Conservation (phyloP, 2,113 vertebrate species). For the Xenotilapia longispinis region DNA sequence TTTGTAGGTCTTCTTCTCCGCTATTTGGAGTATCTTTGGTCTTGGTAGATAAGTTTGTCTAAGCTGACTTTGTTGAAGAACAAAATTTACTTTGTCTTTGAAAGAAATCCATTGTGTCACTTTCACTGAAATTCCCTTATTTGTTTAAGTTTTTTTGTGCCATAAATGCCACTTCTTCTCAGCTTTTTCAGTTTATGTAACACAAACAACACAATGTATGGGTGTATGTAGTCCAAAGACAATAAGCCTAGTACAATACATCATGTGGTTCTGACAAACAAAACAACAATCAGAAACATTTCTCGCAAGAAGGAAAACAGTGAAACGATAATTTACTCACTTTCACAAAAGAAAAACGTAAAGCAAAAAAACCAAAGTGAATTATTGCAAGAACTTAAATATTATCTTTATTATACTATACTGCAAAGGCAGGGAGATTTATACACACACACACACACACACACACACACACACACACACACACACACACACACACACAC, state of each 20-base stretch:
- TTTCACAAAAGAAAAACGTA: neutral
- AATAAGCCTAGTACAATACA: neutral
- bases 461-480: neutral
- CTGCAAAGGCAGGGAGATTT: neutral
- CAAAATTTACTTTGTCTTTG: neutral
- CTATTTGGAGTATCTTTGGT: neutral
- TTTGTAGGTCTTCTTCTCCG: neutral
- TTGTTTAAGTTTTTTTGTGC: neutral
- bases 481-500: neutral
- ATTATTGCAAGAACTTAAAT: neutral
- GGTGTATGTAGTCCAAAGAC: neutral
- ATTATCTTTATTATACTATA: neutral
- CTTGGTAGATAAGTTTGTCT: neutral
- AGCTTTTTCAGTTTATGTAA: neutral
- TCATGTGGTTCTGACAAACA: neutral
- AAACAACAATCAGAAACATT: neutral
- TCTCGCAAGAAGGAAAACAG: neutral
- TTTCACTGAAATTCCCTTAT: neutral
- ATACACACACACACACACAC: neutral
- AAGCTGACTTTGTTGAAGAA: neutral
- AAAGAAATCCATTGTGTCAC: neutral
- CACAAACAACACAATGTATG: neutral
- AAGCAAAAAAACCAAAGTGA: neutral
- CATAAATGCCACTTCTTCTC: neutral
- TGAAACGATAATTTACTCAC: neutral